Percentiles rank a stretch among this genome's conserved stretches.
Conservation (phyloP, 2,888 invertebrate genomes). For the Sinotaia quadrata region DNA sequence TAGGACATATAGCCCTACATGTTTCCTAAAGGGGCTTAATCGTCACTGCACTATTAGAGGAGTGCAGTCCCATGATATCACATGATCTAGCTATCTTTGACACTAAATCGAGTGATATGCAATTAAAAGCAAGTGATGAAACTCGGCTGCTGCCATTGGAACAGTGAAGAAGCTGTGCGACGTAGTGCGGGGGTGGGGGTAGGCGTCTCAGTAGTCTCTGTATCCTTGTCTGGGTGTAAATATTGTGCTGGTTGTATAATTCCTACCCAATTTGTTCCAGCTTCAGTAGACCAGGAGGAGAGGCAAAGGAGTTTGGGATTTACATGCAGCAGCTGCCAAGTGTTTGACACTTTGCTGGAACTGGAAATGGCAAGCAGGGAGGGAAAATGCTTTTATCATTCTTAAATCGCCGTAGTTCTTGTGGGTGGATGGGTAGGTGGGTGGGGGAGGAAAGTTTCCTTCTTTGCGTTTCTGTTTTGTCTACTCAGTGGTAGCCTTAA, state of each 20-base stretch:
- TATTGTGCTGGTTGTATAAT: constrained; percentile 6
- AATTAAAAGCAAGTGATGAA: constrained; percentile 15
- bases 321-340: constrained; percentile 6
- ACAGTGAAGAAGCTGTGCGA: background rate
- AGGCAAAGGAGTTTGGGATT: background rate
- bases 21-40: constrained; percentile 6
- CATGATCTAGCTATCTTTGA: constrained; percentile 3
- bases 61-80: constrained; percentile 12
- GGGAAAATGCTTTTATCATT: constrained; percentile 6
- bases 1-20: background rate
- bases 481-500: too few relatives aligned
- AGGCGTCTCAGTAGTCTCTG: background rate
- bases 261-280: background rate
- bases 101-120: background rate
- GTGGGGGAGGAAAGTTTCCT: too few relatives aligned
- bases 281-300: background rate
- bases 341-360: constrained; percentile 2
- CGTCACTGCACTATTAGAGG: constrained; percentile 5
- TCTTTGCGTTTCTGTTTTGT: too few relatives aligned
- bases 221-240: background rate
- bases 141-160: background rate
- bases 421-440: too few relatives aligned
- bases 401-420: background rate
- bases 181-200: background rate
- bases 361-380: background rate